Evolutionary conservation across 2,113 vertebrate species (phyloP), one percentile per base, ranked within the genome.

Genomic region (Oreochromis niloticus): DNA sequence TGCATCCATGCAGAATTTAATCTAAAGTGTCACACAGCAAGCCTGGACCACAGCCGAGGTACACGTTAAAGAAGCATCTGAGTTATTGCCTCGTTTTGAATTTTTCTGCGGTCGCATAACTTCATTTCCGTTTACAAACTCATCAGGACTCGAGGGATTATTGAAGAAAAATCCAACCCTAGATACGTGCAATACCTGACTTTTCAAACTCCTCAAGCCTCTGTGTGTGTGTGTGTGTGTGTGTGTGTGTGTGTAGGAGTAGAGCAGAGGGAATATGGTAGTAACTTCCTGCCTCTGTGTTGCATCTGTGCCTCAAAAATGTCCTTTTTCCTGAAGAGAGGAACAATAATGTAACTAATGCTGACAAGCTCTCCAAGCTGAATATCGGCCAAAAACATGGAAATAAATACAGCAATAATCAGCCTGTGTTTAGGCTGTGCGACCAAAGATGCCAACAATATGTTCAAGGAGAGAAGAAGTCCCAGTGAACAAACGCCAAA

Each of bases 11-110:
- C 89, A 90, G 88, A 87, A 87, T 93, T 91, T 85, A 90, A 94
- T 95, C 90, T 73, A 43, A 93, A 90, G 88, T 92, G 92, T 84
- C 89, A 92, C 89, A 86, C 88, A 85, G 87, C 79, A 89, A 91
- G 82, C 81, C 55, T 46, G 43, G 89, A 90, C 88, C 83, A 79
- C 87, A 84, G 87, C 83, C 22, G 81, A 88, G 83, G 80, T 88
- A 88, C 92, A 89, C 73, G 84, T 86, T 81, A 71, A 75, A 84
- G 86, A 86, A 92, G 87, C 86, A 80, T 88, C 84, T 78, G 39
- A 73, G 82, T 75, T 87, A 59, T 61, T 56, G 68, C 10, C 73
- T 86, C 24, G 52, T n/a, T 80, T 27, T 7, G 50, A 82, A 9
- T 84, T 24, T 66, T 36, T 84, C 68, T 90, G 89, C 6, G 46